These are phyloP conservation scores for Ooceraea biroi DNA, from an alignment of 1,140 invertebrate species.

Conservation along the genomic window DNA sequence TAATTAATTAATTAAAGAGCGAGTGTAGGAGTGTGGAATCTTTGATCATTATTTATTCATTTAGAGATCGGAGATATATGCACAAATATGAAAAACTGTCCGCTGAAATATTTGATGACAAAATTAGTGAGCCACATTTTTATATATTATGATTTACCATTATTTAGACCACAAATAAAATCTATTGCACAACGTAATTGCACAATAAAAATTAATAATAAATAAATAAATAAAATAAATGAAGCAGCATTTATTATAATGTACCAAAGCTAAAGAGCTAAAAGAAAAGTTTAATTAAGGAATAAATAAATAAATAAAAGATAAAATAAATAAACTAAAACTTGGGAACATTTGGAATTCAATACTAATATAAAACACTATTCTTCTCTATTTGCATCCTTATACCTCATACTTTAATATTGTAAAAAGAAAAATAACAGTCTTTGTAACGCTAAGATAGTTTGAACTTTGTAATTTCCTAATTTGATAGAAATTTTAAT, in stretches of 20 bases:
- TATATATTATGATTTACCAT: neutral
- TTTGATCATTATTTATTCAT: neutral
- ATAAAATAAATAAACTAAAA: neutral
- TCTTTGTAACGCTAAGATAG: neutral
- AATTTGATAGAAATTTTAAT: constrained; percentile 1
- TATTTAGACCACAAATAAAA: neutral
- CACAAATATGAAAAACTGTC: neutral
- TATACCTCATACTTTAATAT: neutral
- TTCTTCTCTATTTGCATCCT: neutral
- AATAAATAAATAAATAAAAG: constrained; percentile 1
- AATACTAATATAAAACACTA: neutral
- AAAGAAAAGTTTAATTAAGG: neutral
- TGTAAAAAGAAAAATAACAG: neutral
- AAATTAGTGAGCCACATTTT: constrained; percentile 12
- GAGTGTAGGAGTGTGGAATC: neutral
- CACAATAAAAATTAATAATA: neutral
- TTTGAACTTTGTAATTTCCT: neutral
- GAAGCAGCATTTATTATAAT: neutral
- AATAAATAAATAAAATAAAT: constrained; percentile 22
- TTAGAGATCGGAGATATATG: neutral
- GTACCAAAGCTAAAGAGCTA: too few species aligned
- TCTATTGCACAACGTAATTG: constrained; percentile 1
- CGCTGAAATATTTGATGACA: constrained; percentile 27
- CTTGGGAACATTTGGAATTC: neutral
- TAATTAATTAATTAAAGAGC: constrained; percentile 19